Evolutionary conservation across 2,888 invertebrate genomes (phyloP), one percentile per base, ranked within the genome.

Genomic region (Priocnemis perturbator): DNA sequence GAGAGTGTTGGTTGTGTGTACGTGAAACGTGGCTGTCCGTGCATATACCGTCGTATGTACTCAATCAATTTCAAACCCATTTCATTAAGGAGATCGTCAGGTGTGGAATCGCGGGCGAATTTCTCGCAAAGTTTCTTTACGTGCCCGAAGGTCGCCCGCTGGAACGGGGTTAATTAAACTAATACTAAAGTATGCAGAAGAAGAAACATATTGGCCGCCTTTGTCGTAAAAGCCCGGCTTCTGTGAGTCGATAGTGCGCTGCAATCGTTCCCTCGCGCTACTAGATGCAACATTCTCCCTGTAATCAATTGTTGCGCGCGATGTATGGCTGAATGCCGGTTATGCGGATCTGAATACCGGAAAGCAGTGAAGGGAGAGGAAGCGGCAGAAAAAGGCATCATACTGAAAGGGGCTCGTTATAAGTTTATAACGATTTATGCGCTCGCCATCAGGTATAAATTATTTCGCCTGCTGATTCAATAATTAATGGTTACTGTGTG

Each of bases 21-120:
- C 26, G 19, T 4, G 14, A 21, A 26, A 19, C 19, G 9, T 21
- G 37, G 17, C 26, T 30, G 20, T 45, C 45, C 58, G 20, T 44
- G 15, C 45, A 20, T 19, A 14, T n/a, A 21, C 14, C 20, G 19
- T 52, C 55, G 50, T 23, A 30, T 62, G 44, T 56, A 52, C 30
- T 50, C 53, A 68, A 70, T 76, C 71, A 74, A 74, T 69, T 78
- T 78, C 68, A 74, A 78, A 76, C 67, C 74, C 74, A 74, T 78
- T 78, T 74, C 77, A 67, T 78, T 77, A 74, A 69, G 63, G 60
- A 67, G 62, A 77, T 71, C 61, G 60, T 73, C 76, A 58, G 70
- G 63, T 57, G 67, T 53, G 55, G 75, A 69, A 67, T 68, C 66
- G 59, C 57, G 60, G 62, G 60, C 65, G 62, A 57, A 59, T 69